These are phyloP conservation scores for Eleginops maclovinus DNA, from an alignment of 2,113 vertebrate species.

Conservation along the genomic window DNA sequence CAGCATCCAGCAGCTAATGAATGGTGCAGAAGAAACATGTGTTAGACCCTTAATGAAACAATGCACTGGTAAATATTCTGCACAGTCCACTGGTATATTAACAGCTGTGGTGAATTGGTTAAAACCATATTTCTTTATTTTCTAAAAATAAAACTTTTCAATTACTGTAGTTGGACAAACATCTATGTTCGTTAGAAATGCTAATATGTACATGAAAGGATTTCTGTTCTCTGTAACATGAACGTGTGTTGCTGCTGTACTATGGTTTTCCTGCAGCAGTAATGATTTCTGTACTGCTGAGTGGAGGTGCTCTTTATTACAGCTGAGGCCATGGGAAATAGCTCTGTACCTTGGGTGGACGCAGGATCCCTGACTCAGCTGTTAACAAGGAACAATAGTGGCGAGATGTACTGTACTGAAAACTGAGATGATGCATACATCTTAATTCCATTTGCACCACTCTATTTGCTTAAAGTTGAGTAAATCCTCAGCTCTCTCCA, in stretches of 20 bases:
- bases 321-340: conserved; percentile 58
- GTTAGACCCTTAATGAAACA: no score
- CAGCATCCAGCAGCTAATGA: no score
- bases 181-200: no score
- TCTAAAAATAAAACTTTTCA: no score
- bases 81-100: no score
- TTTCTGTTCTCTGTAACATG: no score
- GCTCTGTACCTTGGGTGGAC: conserved; percentile 28
- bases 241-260: conserved; percentile 9
- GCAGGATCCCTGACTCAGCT: conserved; percentile 62
- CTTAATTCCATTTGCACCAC: background rate
- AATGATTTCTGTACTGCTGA: conserved; percentile 44
- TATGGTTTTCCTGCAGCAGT: conserved; percentile 19
- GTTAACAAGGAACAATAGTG: conserved; percentile 50
- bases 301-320: conserved; percentile 44
- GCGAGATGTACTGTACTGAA: conserved; percentile 31
- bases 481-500: background rate
- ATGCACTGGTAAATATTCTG: no score
- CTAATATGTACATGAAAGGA: no score
- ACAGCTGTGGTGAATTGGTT: no score
- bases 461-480: background rate
- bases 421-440: conserved; percentile 27
- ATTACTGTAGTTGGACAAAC: no score
- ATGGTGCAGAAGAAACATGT: no score
- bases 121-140: no score